phyloP scores from a whole-genome alignment of 2,797 vertebrate genomes.

The Manis pentadactyla region DNA sequence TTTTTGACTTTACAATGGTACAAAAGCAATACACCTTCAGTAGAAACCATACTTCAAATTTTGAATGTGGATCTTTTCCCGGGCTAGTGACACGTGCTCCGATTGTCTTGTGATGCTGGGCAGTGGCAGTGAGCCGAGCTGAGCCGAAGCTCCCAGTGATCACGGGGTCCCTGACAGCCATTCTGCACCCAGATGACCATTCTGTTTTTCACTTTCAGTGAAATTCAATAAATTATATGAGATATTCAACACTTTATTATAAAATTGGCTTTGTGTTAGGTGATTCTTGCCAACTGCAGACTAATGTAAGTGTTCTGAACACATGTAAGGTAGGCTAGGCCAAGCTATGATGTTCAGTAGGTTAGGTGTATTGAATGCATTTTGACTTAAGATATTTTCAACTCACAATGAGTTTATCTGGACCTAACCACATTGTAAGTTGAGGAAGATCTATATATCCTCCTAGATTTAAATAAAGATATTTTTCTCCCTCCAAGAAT shows the following conservation, averaged over 20 bases:
- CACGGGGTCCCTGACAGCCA: background rate
- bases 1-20: background rate
- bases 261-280: background rate
- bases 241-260: background rate
- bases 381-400: background rate
- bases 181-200: background rate
- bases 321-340: background rate
- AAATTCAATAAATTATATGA: no score
- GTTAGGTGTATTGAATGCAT: background rate
- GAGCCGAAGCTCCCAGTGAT: accelerated
- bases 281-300: background rate
- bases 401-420: background rate
- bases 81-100: background rate
- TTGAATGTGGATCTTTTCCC: background rate
- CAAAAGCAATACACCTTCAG: background rate
- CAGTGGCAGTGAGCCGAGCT: accelerated
- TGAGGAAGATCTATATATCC: background rate
- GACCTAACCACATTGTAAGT: background rate
- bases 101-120: background rate
- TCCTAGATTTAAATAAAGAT: slow-evolving; percentile 11
- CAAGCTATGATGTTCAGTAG: background rate
- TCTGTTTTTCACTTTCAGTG: background rate
- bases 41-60: background rate
- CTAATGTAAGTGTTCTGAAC: background rate
- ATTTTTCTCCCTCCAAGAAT: background rate